Conservation (phyloP, 2,113 vertebrate species). For the Eudyptes chrysolophus region DNA sequence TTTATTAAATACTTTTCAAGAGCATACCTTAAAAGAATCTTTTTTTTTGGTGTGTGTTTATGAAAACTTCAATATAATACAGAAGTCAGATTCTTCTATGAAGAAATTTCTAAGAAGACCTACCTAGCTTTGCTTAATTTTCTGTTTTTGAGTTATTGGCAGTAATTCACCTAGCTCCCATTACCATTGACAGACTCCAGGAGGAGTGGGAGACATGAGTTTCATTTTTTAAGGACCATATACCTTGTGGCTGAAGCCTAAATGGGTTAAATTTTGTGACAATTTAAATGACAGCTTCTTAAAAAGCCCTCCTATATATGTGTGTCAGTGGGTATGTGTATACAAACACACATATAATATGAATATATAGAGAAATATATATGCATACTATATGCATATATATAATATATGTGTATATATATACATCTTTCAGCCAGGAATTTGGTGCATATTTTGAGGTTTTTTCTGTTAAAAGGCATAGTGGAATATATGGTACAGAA, state of each 20-base stretch:
- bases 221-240: neutral
- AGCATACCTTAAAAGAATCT: neutral
- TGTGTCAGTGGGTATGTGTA: neutral
- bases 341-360: neutral
- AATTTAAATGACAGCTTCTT: neutral
- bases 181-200: neutral
- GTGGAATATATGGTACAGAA: neutral
- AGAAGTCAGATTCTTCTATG: neutral
- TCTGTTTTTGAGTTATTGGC: neutral
- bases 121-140: neutral
- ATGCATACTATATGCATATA: neutral
- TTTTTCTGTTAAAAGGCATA: neutral
- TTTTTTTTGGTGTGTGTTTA: neutral
- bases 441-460: neutral
- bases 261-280: neutral
- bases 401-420: neutral
- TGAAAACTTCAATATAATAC: neutral
- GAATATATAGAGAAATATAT: neutral
- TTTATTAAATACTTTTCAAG: neutral
- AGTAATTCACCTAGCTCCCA: neutral
- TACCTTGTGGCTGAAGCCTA: neutral
- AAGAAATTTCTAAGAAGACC: neutral
- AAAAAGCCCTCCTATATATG: neutral
- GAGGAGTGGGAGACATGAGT: neutral
- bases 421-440: neutral